Evolutionary conservation across 2,113 vertebrate species (phyloP).

Genomic region (Eulemur rufifrons): DNA sequence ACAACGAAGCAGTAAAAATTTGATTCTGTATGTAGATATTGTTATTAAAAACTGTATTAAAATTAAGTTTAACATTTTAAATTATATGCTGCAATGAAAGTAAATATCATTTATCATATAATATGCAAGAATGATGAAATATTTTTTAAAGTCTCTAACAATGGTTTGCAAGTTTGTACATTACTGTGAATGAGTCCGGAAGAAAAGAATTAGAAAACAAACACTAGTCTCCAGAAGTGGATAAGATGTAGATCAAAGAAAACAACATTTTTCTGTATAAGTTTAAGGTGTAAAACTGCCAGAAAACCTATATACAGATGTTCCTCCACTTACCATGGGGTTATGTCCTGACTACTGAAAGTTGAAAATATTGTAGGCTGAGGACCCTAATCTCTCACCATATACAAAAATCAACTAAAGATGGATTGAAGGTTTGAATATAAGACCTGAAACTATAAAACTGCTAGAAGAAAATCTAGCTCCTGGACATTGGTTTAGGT

Average conservation of each 20-base stretch:
- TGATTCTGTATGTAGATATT: constrained; percentile 4
- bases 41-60: neutral
- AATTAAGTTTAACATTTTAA: constrained; percentile 30
- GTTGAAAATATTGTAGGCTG: neutral
- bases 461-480: too few species aligned
- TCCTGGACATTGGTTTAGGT: too few species aligned
- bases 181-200: neutral
- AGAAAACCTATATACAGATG: neutral
- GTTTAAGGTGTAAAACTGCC: neutral
- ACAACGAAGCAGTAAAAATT: neutral
- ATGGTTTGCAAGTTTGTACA: neutral
- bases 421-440: too few species aligned
- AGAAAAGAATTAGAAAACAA: constrained; percentile 1
- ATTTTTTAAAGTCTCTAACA: neutral
- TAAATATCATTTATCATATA: neutral
- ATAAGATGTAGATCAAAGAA: neutral
- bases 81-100: neutral
- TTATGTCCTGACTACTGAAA: neutral
- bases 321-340: neutral
- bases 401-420: too few species aligned
- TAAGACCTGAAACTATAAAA: too few species aligned
- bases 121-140: neutral
- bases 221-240: neutral
- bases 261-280: neutral
- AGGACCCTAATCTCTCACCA: too few species aligned